phyloP scores from a whole-genome alignment of 2,113 vertebrate species.

The Rissa tridactyla region DNA sequence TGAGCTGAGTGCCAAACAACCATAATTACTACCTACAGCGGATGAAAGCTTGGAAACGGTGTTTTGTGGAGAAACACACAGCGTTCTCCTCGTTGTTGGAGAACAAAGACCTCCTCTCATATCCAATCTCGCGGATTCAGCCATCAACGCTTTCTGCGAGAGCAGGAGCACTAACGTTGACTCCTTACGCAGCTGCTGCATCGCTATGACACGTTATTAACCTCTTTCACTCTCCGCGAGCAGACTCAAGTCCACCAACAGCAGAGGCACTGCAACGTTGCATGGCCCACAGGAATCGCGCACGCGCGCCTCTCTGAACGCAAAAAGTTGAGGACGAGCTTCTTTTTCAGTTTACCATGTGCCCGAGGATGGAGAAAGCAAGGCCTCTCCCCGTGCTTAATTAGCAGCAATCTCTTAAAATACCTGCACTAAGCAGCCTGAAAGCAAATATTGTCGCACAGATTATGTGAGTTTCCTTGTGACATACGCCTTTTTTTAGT shows the following conservation, averaged over 20 bases:
- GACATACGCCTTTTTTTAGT: neutral
- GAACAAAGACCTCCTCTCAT: neutral
- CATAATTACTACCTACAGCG: neutral
- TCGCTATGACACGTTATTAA: neutral
- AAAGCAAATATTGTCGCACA: neutral
- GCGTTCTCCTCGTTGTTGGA: neutral
- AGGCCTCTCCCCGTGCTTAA: neutral
- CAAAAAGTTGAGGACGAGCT: neutral
- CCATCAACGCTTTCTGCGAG: neutral
- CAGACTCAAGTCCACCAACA: neutral
- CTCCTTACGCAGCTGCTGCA: neutral
- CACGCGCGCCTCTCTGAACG: fast-evolving
- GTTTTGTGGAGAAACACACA: neutral
- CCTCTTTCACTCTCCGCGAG: neutral
- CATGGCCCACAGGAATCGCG: fast-evolving
- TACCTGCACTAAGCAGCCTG: neutral
- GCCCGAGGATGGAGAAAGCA: neutral
- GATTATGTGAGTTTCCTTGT: neutral
- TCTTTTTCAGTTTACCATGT: neutral
- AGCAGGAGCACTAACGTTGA: neutral
- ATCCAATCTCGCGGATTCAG: neutral
- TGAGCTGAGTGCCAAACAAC: neutral
- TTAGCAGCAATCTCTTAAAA: neutral
- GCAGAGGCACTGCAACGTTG: neutral
- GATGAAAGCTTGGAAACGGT: neutral